phyloP scores from a whole-genome alignment of 2,797 vertebrate species.

The Enteromius anoplus region DNA sequence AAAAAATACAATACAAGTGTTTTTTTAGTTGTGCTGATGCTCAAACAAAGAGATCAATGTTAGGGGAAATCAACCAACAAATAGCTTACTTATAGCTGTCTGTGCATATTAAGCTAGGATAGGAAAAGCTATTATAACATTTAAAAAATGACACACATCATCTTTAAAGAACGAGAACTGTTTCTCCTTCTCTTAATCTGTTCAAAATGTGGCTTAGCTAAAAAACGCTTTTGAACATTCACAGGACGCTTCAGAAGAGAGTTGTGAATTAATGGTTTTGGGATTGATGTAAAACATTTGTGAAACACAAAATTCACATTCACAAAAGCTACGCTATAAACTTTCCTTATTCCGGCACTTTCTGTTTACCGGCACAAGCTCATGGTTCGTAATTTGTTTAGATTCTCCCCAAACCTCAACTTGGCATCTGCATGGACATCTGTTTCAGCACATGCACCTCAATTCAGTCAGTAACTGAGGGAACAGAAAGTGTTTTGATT shows the following conservation, averaged over 20 bases:
- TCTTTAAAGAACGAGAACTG: neutral
- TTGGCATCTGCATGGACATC: slow-evolving; percentile 12
- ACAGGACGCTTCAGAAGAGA: neutral
- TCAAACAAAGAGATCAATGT: neutral
- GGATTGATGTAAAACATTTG: neutral
- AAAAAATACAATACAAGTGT: neutral
- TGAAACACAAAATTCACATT: neutral
- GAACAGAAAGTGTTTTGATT: neutral
- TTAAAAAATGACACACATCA: neutral
- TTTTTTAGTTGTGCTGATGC: neutral
- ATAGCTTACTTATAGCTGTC: neutral
- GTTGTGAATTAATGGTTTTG: neutral
- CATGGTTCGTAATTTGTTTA: neutral
- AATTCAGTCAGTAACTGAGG: neutral
- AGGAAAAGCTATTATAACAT: neutral
- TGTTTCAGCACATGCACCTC: slow-evolving; percentile 8
- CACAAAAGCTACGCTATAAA: neutral
- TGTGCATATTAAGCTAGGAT: neutral
- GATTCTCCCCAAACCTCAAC: neutral
- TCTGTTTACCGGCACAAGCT: neutral
- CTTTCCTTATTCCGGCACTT: neutral
- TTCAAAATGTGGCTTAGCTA: neutral
- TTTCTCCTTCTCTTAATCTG: slow-evolving; percentile 1
- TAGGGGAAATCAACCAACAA: neutral
- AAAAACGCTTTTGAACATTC: neutral